phyloP scores from a whole-genome alignment of 37 sponge, comb jelly and placozoan species.

The Agelas oroides region DNA sequence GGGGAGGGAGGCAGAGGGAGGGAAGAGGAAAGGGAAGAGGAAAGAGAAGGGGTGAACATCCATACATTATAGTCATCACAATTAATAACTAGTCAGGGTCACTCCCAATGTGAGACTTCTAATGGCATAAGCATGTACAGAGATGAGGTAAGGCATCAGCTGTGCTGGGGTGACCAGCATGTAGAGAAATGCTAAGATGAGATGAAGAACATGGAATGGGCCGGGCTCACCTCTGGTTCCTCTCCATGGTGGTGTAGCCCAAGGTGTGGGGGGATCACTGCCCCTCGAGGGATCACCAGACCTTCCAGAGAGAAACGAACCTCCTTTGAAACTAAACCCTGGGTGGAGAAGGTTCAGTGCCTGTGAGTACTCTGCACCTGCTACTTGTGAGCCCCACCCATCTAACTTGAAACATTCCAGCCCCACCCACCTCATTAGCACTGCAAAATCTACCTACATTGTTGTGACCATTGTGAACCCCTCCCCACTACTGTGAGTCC shows the following conservation, averaged over 20 bases:
- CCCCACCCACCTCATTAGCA: neutral
- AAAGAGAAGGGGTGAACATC: no score
- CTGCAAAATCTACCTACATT: neutral
- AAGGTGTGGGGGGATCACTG: slow-evolving; percentile 48
- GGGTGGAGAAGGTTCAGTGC: no score
- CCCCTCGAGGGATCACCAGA: slow-evolving; percentile 58
- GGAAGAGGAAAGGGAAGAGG: neutral
- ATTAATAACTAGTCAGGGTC: no score
- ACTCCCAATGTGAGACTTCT: no score
- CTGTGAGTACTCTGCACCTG: no score
- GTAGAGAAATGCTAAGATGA: no score
- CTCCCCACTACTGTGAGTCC: neutral
- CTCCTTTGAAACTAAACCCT: slow-evolving; percentile 1
- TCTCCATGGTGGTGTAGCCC: slow-evolving; percentile 95
- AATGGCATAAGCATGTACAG: no score
- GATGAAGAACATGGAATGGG: no score
- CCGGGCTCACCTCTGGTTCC: slow-evolving; percentile 70
- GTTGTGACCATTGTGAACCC: neutral
- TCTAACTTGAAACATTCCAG: neutral
- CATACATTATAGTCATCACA: no score
- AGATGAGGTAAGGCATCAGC: no score
- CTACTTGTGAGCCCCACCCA: neutral
- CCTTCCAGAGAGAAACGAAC: slow-evolving; percentile 84
- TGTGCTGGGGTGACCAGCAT: no score
- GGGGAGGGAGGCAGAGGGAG: neutral